Evolutionary conservation across 2,113 vertebrate genomes (phyloP).

Genomic region (Tetrao urogallus): DNA sequence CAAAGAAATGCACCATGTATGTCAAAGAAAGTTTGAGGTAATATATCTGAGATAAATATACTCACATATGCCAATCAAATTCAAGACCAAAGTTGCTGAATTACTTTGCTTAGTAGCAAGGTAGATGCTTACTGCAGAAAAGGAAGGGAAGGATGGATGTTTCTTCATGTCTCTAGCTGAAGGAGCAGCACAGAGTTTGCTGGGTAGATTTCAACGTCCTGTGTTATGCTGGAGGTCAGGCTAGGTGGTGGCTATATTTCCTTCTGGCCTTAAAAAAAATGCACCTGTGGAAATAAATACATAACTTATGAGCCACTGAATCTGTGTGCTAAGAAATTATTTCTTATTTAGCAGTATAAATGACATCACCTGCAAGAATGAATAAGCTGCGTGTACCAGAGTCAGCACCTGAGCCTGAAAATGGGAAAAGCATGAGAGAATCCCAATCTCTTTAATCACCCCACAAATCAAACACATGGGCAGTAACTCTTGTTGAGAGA

Average conservation of each 20-base stretch:
- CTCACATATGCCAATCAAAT: background rate
- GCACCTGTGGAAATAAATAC: conserved; percentile 2
- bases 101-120: background rate
- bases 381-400: fast-evolving
- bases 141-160: background rate
- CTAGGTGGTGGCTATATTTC: background rate
- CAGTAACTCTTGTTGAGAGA: conserved; percentile 27
- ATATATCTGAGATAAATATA: background rate
- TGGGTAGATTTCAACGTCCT: background rate
- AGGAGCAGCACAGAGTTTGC: background rate
- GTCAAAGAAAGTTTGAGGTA: background rate
- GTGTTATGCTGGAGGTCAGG: background rate
- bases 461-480: conserved; percentile 49
- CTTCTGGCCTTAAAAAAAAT: conserved; percentile 1
- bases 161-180: background rate
- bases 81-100: background rate
- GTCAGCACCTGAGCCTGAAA: background rate
- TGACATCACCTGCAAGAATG: conserved; percentile 26
- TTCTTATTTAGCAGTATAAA: conserved; percentile 13
- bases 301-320: background rate
- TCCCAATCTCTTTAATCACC: conserved; percentile 34
- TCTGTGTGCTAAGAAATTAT: background rate
- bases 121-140: background rate
- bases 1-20: background rate
- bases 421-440: conserved; percentile 28